Evolutionary conservation across 2,113 vertebrate genomes (phyloP), one percentile per base, ranked within the genome.

Genomic region (Datnioides undecimradiatus): DNA sequence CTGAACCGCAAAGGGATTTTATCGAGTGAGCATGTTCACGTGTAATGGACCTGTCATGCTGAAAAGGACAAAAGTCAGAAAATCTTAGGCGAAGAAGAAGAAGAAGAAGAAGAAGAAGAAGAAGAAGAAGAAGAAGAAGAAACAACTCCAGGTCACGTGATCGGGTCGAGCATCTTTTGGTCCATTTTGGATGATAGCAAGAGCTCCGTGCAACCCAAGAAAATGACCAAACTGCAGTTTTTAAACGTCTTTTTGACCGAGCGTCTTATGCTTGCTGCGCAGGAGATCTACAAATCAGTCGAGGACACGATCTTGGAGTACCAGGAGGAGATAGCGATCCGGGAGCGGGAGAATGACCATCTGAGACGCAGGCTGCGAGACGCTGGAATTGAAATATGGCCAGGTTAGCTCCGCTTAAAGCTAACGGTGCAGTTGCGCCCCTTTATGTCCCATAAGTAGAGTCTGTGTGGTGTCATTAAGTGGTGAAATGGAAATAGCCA

Each of bases 251-350:
- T 95, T 55, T 31, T 95, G 74, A 95, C 94, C 8, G 94, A 95
- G 63, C 92, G 94, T 5, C 91, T 95, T 46, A 95, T 94, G 92
- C 89, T 94, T 25, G 94, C 94, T 4, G 94, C 94, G 13, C 94
- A 95, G 74, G 94, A 95, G 62, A 95, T 95, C 40, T 95, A 94
- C 63, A 95, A 95, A 27, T 94, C 94, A 0, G 94, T 95, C 1
- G 94, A 95, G 76, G 94, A 94, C 38, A 93, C 93, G 1, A 93
- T 95, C 46, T 68, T 92, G 66, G 93, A 95, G 82, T 95, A 94
- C 72, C 93, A 94, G 77, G 94, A 95, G 68, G 94, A 95, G 79
- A 95, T 95, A 2, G 91, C 92, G 31, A 92, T 94, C 59, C 65
- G 94, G 36, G 94, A 94, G 84, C 86, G 92, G 60, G 94, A 95